Percentiles rank a stretch among this genome's conserved stretches.
Conservation (phyloP, 2,797 vertebrate species). For the Loris lydekkerianus region DNA sequence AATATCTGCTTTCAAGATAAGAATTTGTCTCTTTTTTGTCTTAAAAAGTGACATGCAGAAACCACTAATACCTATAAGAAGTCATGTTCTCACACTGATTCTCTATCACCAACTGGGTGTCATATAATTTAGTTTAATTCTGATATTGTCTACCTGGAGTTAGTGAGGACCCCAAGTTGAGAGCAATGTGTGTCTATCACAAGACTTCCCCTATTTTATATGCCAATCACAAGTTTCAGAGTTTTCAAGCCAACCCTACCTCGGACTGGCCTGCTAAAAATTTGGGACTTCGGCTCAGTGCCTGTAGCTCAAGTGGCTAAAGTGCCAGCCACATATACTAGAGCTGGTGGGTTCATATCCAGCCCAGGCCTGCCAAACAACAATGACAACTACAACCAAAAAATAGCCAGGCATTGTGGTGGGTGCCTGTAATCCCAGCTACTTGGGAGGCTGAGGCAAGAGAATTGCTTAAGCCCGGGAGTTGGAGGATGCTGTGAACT, state of each 20-base stretch:
- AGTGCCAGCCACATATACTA: too few relatives aligned
- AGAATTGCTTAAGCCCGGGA: too few relatives aligned
- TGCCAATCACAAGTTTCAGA: not conserved
- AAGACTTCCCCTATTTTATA: not conserved
- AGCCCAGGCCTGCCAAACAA: too few relatives aligned
- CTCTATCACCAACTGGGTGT: not conserved
- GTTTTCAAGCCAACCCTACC: not conserved
- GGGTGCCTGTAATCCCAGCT: too few relatives aligned
- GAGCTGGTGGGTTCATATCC: too few relatives aligned
- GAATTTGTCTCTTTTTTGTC: not conserved
- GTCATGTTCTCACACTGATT: not conserved
- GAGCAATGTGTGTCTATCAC: not conserved
- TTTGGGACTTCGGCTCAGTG: not conserved
- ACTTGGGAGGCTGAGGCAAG: too few relatives aligned
- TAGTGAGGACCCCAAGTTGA: not conserved
- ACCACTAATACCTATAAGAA: not conserved
- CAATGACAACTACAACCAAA: too few relatives aligned
- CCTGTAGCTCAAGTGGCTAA: too few relatives aligned
- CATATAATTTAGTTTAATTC: not conserved
- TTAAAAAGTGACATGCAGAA: not conserved
- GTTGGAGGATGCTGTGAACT: too few relatives aligned
- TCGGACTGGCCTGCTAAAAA: not conserved
- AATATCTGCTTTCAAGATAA: not conserved
- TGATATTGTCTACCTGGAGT: not conserved
- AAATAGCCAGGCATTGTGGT: too few relatives aligned